phyloP scores from a whole-genome alignment of 2,113 vertebrate species.

The Periophthalmodon schlosseri region DNA sequence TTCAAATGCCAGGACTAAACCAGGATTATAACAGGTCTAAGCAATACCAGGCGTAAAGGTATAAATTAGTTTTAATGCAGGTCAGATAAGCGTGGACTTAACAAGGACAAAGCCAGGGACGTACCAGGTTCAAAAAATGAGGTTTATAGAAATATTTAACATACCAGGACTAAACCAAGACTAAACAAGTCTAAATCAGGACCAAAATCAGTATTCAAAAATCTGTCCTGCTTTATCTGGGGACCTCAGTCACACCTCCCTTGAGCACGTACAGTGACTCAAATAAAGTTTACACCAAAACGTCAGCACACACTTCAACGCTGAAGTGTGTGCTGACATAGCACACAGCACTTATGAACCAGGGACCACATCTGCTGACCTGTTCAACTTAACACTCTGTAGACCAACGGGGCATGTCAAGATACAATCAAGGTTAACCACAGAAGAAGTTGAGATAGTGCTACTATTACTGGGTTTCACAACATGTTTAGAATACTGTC shows the following conservation, averaged over 20 bases:
- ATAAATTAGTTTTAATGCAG: too few relatives aligned
- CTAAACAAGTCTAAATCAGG: too few relatives aligned
- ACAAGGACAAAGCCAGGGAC: neutral
- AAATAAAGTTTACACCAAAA: slow-evolving; percentile 32
- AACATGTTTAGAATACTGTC: neutral
- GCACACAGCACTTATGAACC: slow-evolving; percentile 41
- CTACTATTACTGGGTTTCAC: neutral
- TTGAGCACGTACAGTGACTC: slow-evolving; percentile 21
- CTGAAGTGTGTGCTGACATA: slow-evolving; percentile 26
- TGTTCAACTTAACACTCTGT: neutral
- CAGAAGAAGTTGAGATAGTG: neutral
- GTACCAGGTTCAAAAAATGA: too few relatives aligned
- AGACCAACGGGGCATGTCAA: neutral
- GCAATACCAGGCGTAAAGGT: too few relatives aligned
- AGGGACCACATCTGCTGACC: slow-evolving; percentile 31
- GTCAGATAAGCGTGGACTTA: neutral
- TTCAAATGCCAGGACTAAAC: too few relatives aligned
- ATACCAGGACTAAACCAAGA: too few relatives aligned
- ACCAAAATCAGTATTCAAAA: neutral
- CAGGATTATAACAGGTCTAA: too few relatives aligned
- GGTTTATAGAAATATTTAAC: too few relatives aligned
- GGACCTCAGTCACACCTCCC: slow-evolving; percentile 30
- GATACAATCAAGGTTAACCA: neutral
- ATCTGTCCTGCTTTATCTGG: neutral
- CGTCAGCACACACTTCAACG: slow-evolving; percentile 44